A percentile compares a stretch with the other conserved stretches of the same genome.
Evolutionary conservation across 1,140 invertebrate genomes (phyloP).

Genomic region (Drosophila teissieri): DNA sequence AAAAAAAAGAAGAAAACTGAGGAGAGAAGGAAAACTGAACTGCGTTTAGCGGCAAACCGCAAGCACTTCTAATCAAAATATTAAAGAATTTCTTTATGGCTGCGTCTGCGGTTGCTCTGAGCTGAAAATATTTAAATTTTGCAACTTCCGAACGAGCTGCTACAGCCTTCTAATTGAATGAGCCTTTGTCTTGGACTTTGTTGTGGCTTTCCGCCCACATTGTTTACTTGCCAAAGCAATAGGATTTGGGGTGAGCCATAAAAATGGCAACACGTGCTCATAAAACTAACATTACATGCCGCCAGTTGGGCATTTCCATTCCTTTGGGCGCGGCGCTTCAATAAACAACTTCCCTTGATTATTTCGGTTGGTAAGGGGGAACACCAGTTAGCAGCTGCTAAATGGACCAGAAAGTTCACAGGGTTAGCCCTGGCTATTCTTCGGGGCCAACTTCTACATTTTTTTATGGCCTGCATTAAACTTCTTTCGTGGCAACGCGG

Average conservation of each 20-base stretch:
- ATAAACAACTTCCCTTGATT: conserved; percentile 65
- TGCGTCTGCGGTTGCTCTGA: conserved; percentile 48
- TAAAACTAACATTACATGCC: conserved; percentile 66
- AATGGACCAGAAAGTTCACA: conserved; percentile 55
- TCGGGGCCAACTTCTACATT: background rate
- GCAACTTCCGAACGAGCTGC: conserved; percentile 25
- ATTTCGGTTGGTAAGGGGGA: conserved; percentile 14
- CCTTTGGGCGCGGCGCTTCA: conserved; percentile 17
- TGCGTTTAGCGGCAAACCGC: conserved; percentile 69
- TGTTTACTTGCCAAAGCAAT: too few relatives aligned
- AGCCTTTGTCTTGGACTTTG: conserved; percentile 46
- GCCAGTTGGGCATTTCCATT: conserved; percentile 27
- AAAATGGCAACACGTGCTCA: conserved; percentile 62
- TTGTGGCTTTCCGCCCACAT: conserved; percentile 56
- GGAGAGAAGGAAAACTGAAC: conserved; percentile 9
- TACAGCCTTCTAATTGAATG: conserved; percentile 67
- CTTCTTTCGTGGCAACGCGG: conserved; percentile 4
- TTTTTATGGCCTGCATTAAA: conserved; percentile 18
- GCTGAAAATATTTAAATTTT: conserved; percentile 52
- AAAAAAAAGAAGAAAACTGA: background rate
- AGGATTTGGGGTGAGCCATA: conserved; percentile 32
- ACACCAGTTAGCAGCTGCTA: conserved; percentile 46
- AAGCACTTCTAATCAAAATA: conserved; percentile 73
- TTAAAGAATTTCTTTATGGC: conserved; percentile 61
- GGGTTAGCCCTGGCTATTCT: conserved; percentile 13